These are phyloP conservation scores for Acheta domesticus DNA, from an alignment of 2,888 invertebrate species.

Conservation along the genomic window DNA sequence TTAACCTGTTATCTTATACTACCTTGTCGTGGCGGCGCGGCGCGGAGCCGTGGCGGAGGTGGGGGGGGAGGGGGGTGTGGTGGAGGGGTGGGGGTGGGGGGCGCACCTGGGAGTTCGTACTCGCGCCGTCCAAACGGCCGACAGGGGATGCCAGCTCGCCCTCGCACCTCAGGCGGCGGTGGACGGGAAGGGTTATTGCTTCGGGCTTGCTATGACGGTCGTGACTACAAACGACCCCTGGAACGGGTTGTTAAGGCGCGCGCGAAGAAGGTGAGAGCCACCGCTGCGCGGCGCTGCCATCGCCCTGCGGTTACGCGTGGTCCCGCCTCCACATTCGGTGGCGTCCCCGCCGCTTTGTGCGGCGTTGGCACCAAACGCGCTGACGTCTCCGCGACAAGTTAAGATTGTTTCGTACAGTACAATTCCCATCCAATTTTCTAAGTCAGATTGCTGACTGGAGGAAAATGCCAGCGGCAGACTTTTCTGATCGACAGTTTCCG, in stretches of 20 bases:
- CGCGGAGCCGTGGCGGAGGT: neutral
- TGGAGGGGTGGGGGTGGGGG: neutral
- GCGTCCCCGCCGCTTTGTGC: no score
- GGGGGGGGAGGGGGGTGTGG: neutral
- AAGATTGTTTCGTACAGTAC: no score
- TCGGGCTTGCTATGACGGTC: neutral
- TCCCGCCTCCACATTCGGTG: no score
- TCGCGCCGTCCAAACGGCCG: slow-evolving; percentile 3
- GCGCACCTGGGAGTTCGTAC: slow-evolving; percentile 3
- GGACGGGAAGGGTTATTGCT: neutral
- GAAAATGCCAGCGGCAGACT: no score
- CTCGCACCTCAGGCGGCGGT: neutral
- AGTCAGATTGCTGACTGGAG: no score
- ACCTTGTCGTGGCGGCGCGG: slow-evolving; percentile 20
- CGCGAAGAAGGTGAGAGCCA: neutral
- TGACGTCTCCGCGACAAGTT: no score
- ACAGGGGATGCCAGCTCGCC: neutral
- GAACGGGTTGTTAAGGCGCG: neutral
- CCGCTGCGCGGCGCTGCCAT: neutral
- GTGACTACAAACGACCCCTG: slow-evolving; percentile 7
- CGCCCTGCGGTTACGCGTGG: no score
- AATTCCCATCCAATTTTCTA: no score
- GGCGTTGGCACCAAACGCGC: no score
- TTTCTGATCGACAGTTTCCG: no score
- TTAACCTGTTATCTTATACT: slow-evolving; percentile 37